Conservation (phyloP, 2,888 invertebrate species). For the Poecilus cupreus region DNA sequence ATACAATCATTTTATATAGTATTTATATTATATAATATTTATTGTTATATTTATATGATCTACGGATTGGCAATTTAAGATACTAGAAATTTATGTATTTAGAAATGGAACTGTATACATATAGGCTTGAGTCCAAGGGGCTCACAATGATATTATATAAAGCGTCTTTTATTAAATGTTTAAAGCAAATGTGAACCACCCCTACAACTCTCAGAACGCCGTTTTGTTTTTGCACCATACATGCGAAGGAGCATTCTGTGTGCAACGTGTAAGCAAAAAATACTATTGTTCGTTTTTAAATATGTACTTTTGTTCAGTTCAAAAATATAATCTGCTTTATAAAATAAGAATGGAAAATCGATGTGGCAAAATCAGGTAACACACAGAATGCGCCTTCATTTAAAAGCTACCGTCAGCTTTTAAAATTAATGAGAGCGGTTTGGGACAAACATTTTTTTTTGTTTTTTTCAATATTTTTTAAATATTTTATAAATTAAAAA, state of each 20-base stretch:
- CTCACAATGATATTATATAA: constrained; percentile 59
- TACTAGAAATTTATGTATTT: constrained; percentile 58
- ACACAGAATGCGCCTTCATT: constrained; percentile 57
- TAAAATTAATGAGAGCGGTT: constrained; percentile 68
- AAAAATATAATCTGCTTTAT: constrained; percentile 41
- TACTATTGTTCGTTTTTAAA: constrained; percentile 46
- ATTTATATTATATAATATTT: constrained; percentile 54
- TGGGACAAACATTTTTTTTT: constrained; percentile 68
- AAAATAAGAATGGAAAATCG: constrained; percentile 33
- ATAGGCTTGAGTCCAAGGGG: constrained; percentile 55
- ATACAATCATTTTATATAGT: constrained; percentile 52
- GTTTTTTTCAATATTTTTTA: constrained; percentile 59
- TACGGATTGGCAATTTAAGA: constrained; percentile 60
- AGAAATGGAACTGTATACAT: constrained; percentile 59
- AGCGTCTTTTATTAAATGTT: constrained; percentile 59
- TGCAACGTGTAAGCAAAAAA: constrained; percentile 12
- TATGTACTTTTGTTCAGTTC: constrained; percentile 43
- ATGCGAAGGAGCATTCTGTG: constrained; percentile 38
- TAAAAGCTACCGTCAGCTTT: constrained; percentile 69
- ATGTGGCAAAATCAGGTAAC: constrained; percentile 6
- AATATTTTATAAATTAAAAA: constrained; percentile 73
- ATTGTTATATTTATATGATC: constrained; percentile 51
- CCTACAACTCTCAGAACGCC: constrained; percentile 52
- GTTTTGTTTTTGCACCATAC: constrained; percentile 56
- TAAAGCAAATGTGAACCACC: constrained; percentile 59